A percentile compares a stretch with the other conserved stretches of the same genome.
These are phyloP conservation scores for Chlorospingus flavigularis DNA, from an alignment of 2,797 vertebrate genomes.

Conservation along the genomic window DNA sequence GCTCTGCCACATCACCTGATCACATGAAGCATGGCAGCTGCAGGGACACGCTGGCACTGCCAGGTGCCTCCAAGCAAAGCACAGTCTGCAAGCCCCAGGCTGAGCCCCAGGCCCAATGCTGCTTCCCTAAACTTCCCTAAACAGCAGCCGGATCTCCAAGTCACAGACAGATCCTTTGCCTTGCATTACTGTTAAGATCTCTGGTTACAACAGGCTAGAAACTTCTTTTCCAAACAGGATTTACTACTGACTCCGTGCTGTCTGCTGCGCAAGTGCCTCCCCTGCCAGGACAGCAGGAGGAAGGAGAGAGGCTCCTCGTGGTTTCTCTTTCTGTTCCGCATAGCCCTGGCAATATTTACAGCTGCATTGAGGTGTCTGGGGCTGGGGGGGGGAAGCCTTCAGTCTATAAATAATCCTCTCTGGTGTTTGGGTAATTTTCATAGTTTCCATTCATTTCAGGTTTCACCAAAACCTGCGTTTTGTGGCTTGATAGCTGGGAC, in stretches of 20 bases:
- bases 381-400: not conserved
- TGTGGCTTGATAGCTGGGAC: not conserved
- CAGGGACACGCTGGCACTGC: not conserved
- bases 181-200: not conserved
- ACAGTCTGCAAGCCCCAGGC: not conserved
- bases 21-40: not conserved
- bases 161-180: not conserved
- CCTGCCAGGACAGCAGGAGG: conserved; percentile 2
- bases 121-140: not conserved
- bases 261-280: not conserved
- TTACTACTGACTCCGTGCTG: conserved; percentile 21
- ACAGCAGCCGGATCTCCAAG: not conserved
- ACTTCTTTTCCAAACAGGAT: not conserved
- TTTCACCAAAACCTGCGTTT: conserved; percentile 1
- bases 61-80: not conserved
- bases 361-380: not conserved
- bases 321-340: conserved; percentile 68
- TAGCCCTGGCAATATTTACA: conserved; percentile 22
- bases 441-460: conserved; percentile 48
- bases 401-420: conserved; percentile 35
- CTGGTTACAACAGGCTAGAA: not conserved
- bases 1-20: not conserved
- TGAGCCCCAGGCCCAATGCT: not conserved
- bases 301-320: not conserved
- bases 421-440: conserved; percentile 36